Base-by-base conservation (phyloP, 2,113 vertebrate species). In the Xiphophorus maculatus region DNA sequence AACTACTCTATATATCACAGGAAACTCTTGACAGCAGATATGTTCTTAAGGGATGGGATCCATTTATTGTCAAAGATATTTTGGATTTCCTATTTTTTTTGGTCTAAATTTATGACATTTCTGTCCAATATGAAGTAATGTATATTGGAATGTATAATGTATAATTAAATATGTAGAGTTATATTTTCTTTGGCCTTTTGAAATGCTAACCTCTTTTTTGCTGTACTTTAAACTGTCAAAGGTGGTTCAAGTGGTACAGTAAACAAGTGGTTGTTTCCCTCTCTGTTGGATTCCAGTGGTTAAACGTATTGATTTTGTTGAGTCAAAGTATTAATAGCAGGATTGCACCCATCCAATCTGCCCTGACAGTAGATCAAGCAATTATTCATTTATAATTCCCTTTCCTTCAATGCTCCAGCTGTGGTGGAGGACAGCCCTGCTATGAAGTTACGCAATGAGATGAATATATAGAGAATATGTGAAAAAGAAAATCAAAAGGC, bases 311-410 rank as follows among this genome's bases (percentile, higher is more conserved):
- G 87, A 93, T 90, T 85, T 66, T 76, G 86, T 87, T 79, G 78
- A 79, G 83, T 81, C 67, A 68, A 84, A 71, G 83, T 78, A 88
- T 90, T 84, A 87, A 84, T 87, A 91, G 81, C 89, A 88, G 78
- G 75, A 71, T 63, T 58, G 10, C 71, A 66, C 80, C 76, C 71
- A 89, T 68, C 78, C 73, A 83, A 85, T 88, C 81, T 82, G 73
- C 70, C 61, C 78, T 65, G 74, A 58, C 62, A 78, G 69, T 77
- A 60, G 37, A 71, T 70, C 86, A 79, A 92, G 91, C 89, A 91
- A 91, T 91, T 89, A 88, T 80, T 89, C 87, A 92, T 91, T 78
- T 84, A 88, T 89, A 81, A 89, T 92, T 92, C 83, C 91, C 74
- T 77, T 83, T 17, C 70, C 79, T 72, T 82, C 87, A 64, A 88